These are phyloP conservation scores for Lysandra bellargus DNA, from an alignment of 2,888 invertebrate genomes.

Conservation along the genomic window DNA sequence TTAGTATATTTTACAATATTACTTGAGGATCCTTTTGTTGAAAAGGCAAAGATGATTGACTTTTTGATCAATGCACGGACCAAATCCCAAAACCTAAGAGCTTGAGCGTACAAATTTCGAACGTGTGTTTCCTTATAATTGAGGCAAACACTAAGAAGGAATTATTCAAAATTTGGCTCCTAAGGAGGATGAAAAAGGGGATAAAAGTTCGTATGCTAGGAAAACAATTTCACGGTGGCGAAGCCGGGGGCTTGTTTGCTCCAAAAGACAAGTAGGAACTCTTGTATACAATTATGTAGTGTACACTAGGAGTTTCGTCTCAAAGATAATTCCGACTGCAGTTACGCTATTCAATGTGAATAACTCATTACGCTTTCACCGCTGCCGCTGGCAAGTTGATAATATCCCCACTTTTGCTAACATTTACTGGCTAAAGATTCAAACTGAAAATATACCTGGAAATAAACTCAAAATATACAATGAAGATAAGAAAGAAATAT, in stretches of 20 bases:
- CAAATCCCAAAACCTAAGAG: neutral
- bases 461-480: neutral
- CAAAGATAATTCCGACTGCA: slow-evolving; percentile 1
- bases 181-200: neutral
- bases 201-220: neutral
- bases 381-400: neutral
- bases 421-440: neutral
- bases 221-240: neutral
- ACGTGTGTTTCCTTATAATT: neutral
- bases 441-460: neutral
- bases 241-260: neutral
- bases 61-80: too few relatives aligned
- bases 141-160: too few relatives aligned
- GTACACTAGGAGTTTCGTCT: neutral
- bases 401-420: neutral
- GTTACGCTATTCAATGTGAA: slow-evolving; percentile 1
- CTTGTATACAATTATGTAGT: too few relatives aligned
- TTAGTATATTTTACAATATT: neutral
- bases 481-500: too few relatives aligned
- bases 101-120: neutral
- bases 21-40: neutral
- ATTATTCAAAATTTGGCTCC: too few relatives aligned
- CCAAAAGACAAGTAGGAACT: neutral
- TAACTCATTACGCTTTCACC: slow-evolving; percentile 16
- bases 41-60: neutral